phyloP scores from a whole-genome alignment of 1,140 invertebrate species.

The Bombus confusus region DNA sequence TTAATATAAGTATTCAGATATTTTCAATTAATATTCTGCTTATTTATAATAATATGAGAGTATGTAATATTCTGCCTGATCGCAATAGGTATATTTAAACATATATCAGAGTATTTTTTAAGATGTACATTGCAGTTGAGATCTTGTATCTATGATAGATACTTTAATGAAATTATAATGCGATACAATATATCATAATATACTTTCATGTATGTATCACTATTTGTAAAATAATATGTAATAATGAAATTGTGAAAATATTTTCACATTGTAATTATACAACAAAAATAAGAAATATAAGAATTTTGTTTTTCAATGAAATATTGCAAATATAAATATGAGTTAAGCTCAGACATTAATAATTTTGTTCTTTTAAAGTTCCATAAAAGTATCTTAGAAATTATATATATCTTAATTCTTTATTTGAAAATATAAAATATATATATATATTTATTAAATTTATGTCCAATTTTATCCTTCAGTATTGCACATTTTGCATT shows the following conservation, averaged over 20 bases:
- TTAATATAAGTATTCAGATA: conserved; percentile 25
- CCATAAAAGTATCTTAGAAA: conserved; percentile 15
- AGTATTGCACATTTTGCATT: neutral
- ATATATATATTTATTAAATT: conserved; percentile 27
- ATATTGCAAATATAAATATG: neutral
- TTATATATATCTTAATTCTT: conserved; percentile 7
- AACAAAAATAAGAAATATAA: neutral
- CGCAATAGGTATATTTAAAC: conserved; percentile 12
- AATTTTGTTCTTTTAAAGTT: conserved; percentile 8
- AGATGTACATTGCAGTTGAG: conserved; percentile 9
- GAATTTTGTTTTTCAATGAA: neutral
- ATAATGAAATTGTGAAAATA: neutral
- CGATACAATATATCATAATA: neutral
- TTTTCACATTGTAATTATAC: neutral
- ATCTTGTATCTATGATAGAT: conserved; percentile 12
- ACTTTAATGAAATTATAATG: conserved; percentile 27
- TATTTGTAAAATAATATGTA: conserved; percentile 1
- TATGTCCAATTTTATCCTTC: conserved; percentile 17
- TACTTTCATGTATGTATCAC: conserved; percentile 10
- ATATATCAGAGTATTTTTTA: conserved; percentile 35
- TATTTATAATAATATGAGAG: conserved; percentile 31
- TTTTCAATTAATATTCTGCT: conserved; percentile 25
- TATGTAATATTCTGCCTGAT: conserved; percentile 19
- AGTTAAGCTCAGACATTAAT: neutral
- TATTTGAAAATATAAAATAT: conserved; percentile 24